These are phyloP conservation scores for Orycteropus afer DNA, from an alignment of 2,113 vertebrate genomes.

Conservation along the genomic window DNA sequence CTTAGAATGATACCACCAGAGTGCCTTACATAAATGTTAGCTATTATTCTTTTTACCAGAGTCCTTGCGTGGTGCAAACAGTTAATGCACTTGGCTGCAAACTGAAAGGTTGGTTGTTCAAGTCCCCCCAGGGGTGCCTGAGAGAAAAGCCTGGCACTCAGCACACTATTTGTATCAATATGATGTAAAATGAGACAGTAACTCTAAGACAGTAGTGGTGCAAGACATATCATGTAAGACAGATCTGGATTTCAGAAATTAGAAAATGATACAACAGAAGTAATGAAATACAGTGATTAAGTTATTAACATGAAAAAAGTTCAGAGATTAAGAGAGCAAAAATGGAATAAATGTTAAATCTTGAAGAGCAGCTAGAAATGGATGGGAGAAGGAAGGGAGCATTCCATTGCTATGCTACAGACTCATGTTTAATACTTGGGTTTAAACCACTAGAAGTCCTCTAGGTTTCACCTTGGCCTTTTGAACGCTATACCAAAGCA, in stretches of 20 bases:
- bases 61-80: too few species aligned
- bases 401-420: neutral
- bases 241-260: conserved; percentile 13
- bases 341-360: neutral
- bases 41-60: too few species aligned
- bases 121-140: neutral
- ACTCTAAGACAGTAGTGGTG: too few species aligned
- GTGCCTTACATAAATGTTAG: too few species aligned
- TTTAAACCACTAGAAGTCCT: neutral
- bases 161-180: neutral
- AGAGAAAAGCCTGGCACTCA: neutral
- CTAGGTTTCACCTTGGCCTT: neutral
- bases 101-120: neutral
- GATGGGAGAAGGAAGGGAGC: neutral
- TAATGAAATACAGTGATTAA: neutral
- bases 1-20: neutral
- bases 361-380: neutral
- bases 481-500: neutral
- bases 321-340: neutral
- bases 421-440: neutral
- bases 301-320: neutral
- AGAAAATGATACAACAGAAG: neutral
- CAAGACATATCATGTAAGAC: neutral
- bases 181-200: neutral
- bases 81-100: too few species aligned